phyloP scores from a whole-genome alignment of 1,140 invertebrate genomes.

The Centruroides sculpturatus region DNA sequence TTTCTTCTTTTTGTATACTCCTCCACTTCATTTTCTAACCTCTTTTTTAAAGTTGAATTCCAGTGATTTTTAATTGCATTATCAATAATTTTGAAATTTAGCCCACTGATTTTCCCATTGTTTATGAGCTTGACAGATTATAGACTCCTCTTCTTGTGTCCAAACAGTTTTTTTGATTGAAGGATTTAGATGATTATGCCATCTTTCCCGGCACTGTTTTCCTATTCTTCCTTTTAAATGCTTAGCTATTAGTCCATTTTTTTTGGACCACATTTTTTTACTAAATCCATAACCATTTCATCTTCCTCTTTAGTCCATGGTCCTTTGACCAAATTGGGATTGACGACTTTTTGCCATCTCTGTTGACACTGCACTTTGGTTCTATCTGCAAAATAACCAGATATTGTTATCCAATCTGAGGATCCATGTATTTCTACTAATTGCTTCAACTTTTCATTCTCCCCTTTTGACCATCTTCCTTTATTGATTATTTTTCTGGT shows the following conservation, averaged over 20 bases:
- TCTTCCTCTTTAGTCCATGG: conserved; percentile 98
- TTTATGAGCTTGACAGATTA: conserved; percentile 82
- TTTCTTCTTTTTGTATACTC: not conserved
- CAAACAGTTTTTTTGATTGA: conserved; percentile 95
- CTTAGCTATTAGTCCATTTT: conserved; percentile 91
- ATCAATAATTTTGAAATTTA: conserved; percentile 90
- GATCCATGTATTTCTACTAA: conserved; percentile 55
- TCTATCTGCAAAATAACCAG: conserved; percentile 67
- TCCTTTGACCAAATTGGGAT: conserved; percentile 90
- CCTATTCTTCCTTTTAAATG: conserved; percentile 59
- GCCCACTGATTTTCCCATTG: conserved; percentile 93
- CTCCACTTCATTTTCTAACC: not conserved
- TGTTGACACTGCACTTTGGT: conserved; percentile 92
- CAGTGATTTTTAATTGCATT: conserved; percentile 99
- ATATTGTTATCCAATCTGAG: conserved; percentile 71
- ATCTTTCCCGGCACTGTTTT: conserved; percentile 69
- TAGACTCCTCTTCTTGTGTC: conserved; percentile 84
- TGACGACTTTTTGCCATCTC: conserved; percentile 91
- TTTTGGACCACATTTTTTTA: conserved; percentile 87
- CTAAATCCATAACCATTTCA: conserved; percentile 83
- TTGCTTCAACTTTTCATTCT: conserved; percentile 61
- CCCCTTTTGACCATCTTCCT: conserved; percentile 60
- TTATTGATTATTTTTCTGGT: conserved; percentile 47
- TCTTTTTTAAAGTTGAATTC: conserved; percentile 87
- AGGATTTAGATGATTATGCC: conserved; percentile 97